These are phyloP conservation scores for Dipodomys ordii DNA, from an alignment of 2,113 vertebrate genomes.

Conservation along the genomic window DNA sequence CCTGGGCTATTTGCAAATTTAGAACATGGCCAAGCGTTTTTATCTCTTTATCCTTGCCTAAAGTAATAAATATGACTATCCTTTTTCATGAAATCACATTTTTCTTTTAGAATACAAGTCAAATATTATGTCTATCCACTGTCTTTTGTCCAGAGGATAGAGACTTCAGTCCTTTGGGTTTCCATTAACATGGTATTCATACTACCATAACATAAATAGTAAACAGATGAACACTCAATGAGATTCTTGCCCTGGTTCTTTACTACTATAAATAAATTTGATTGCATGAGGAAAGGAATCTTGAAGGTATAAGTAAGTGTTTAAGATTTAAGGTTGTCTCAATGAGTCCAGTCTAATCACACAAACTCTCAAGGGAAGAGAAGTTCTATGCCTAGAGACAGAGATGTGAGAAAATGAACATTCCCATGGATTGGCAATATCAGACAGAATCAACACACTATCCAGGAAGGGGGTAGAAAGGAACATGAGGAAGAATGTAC, in stretches of 20 bases:
- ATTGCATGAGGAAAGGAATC: not conserved
- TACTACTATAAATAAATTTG: not conserved
- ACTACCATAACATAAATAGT: not conserved
- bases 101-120: slow-evolving; percentile 42
- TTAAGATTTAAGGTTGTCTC: not conserved
- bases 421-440: not conserved
- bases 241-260: not conserved
- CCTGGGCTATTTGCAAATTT: not conserved
- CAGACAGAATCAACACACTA: not conserved
- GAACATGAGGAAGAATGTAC: not conserved
- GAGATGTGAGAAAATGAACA: not conserved
- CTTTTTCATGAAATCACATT: not conserved
- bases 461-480: not conserved
- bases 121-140: not conserved
- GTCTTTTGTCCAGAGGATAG: not conserved
- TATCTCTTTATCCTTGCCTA: not conserved
- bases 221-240: not conserved
- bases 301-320: not conserved
- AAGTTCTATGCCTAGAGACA: not conserved
- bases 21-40: not conserved
- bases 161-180: not conserved
- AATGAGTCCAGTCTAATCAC: not conserved
- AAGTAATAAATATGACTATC: not conserved
- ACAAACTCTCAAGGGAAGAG: not conserved
- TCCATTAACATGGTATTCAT: not conserved